Percentiles rank a stretch among this genome's conserved stretches.
Conservation (phyloP, 2,113 vertebrate genomes). For the Mormyrus iriodes region DNA sequence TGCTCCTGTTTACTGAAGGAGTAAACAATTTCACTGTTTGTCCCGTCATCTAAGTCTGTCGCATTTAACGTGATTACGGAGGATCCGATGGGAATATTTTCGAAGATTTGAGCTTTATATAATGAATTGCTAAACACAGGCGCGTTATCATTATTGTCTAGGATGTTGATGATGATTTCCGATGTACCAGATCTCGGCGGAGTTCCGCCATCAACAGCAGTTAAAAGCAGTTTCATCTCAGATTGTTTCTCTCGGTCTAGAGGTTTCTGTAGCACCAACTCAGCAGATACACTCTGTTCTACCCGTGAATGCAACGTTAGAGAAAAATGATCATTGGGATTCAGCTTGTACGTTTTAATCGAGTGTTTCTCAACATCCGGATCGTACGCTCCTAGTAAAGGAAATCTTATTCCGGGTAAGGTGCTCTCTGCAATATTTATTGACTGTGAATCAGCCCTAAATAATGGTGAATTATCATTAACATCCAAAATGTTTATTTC, state of each 20-base stretch:
- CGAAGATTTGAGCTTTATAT: background rate
- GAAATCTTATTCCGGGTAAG: background rate
- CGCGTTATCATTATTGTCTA: background rate
- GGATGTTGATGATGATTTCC: background rate
- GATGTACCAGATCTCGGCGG: background rate
- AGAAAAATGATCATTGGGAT: background rate
- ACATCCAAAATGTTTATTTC: background rate
- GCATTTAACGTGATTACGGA: background rate
- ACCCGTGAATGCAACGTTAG: background rate
- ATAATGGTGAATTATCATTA: background rate
- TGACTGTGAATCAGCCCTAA: background rate
- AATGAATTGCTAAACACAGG: background rate
- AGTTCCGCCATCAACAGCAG: background rate
- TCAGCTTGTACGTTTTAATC: background rate
- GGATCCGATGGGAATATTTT: background rate
- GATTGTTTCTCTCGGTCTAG: background rate
- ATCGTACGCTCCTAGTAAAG: background rate
- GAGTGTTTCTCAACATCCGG: background rate
- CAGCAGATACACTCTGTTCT: background rate
- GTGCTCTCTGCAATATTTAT: background rate
- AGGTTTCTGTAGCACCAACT: background rate
- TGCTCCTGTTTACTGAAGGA: background rate
- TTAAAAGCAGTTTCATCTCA: background rate
- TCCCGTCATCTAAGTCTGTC: background rate
- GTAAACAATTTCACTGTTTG: background rate